phyloP scores from a whole-genome alignment of 2,797 vertebrate species.

The Coccyzus lansbergi region DNA sequence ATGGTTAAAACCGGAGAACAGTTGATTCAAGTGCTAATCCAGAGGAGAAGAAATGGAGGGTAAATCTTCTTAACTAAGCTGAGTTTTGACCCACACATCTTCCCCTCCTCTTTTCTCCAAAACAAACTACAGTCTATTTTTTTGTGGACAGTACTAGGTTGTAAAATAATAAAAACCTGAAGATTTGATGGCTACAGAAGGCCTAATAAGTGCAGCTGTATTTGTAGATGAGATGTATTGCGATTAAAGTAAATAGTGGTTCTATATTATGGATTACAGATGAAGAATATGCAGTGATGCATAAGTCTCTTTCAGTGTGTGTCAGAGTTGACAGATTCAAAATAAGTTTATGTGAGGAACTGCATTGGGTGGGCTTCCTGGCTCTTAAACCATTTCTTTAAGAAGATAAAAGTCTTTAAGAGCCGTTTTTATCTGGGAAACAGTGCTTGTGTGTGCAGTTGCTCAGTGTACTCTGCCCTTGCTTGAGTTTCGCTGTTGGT shows the following conservation, averaged over 20 bases:
- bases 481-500: neutral
- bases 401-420: neutral
- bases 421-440: neutral
- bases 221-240: neutral
- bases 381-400: neutral
- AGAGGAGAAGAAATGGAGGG: neutral
- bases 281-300: neutral
- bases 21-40: neutral
- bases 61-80: neutral
- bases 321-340: neutral
- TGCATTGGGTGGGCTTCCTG: neutral
- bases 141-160: neutral
- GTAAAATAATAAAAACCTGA: neutral
- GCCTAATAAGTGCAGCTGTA: neutral
- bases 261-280: neutral
- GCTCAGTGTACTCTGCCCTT: neutral
- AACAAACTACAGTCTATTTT: neutral
- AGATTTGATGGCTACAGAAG: accelerated
- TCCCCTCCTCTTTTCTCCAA: accelerated
- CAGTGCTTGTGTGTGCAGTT: neutral
- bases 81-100: neutral
- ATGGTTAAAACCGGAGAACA: neutral
- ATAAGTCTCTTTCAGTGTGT: neutral
- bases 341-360: neutral
- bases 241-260: neutral